Conservation (phyloP, 2,797 vertebrate genomes). For the Liasis olivaceus region DNA sequence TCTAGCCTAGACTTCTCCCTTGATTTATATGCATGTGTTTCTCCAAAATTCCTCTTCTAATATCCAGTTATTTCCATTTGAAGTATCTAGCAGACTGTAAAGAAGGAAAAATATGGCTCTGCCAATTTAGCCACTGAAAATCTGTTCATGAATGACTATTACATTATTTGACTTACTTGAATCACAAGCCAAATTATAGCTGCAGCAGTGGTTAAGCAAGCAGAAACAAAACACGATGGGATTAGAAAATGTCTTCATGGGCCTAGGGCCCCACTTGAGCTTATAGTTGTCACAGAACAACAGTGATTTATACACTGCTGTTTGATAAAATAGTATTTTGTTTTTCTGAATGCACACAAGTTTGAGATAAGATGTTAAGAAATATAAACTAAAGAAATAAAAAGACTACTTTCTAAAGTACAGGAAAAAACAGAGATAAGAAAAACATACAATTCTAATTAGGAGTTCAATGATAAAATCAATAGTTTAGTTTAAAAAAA, state of each 20-base stretch:
- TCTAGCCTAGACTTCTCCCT: neutral
- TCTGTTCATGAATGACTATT: neutral
- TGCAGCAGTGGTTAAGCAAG: conserved; percentile 44
- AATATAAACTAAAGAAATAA: conserved; percentile 8
- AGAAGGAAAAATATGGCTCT: neutral
- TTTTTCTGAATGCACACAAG: conserved; percentile 34
- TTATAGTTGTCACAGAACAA: conserved; percentile 33
- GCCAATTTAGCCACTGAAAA: conserved; percentile 29
- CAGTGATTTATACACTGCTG: conserved; percentile 41
- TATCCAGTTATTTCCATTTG: conserved; percentile 25
- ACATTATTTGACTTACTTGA: conserved; percentile 35
- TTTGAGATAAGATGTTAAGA: neutral
- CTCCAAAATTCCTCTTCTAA: neutral
- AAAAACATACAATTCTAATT: conserved; percentile 12
- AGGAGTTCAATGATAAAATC: conserved; percentile 9
- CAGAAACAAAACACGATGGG: conserved; percentile 32
- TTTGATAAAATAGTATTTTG: conserved; percentile 35
- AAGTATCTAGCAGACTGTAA: conserved; percentile 5
- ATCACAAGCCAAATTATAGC: conserved; percentile 45
- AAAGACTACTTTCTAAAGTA: conserved; percentile 33
- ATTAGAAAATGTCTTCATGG: conserved; percentile 34
- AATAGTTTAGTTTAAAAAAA: neutral
- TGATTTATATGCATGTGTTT: neutral
- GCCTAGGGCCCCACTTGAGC: conserved; percentile 41
- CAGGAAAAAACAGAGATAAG: neutral